These are phyloP conservation scores for Matsumyia berberina DNA, from an alignment of 2,888 invertebrate genomes.

Conservation along the genomic window DNA sequence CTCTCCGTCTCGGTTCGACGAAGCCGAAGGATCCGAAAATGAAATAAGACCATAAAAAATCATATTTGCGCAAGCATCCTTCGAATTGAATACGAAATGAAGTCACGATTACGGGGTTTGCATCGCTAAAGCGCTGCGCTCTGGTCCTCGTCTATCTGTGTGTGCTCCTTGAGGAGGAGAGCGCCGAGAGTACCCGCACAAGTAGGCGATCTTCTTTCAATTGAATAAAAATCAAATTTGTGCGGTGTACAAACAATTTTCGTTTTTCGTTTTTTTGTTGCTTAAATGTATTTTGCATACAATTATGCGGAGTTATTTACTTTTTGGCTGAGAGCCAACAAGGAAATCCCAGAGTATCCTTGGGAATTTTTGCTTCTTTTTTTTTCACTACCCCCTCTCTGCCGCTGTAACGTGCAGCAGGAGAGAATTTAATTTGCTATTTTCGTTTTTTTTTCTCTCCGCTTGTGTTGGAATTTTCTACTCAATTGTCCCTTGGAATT, in stretches of 20 bases:
- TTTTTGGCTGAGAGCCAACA: constrained; percentile 45
- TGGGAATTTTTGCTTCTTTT: constrained; percentile 9
- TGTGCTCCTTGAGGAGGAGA: neutral
- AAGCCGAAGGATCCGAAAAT: constrained; percentile 1
- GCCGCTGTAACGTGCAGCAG: constrained; percentile 9
- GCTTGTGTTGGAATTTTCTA: constrained; percentile 11
- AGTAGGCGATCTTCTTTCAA: constrained; percentile 35
- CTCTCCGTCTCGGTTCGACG: neutral
- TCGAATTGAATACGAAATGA: constrained; percentile 65
- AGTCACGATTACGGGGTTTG: constrained; percentile 59
- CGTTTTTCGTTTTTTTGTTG: neutral
- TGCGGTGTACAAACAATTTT: constrained; percentile 24
- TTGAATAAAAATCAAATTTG: constrained; percentile 47
- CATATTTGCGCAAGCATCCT: constrained; percentile 53
- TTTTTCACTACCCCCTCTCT: neutral
- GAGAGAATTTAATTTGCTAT: constrained; percentile 40
- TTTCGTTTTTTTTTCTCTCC: neutral
- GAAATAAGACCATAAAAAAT: constrained; percentile 49
- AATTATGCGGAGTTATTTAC: constrained; percentile 63
- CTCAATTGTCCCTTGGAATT: constrained; percentile 12
- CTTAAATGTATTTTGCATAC: constrained; percentile 54
- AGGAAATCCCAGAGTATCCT: constrained; percentile 17
- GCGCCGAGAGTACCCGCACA: constrained; percentile 2
- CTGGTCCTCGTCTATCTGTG: neutral
- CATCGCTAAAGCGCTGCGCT: constrained; percentile 34